Conservation (phyloP, 92 coral and sea anemone genomes). For the Paramuricea clavata region DNA sequence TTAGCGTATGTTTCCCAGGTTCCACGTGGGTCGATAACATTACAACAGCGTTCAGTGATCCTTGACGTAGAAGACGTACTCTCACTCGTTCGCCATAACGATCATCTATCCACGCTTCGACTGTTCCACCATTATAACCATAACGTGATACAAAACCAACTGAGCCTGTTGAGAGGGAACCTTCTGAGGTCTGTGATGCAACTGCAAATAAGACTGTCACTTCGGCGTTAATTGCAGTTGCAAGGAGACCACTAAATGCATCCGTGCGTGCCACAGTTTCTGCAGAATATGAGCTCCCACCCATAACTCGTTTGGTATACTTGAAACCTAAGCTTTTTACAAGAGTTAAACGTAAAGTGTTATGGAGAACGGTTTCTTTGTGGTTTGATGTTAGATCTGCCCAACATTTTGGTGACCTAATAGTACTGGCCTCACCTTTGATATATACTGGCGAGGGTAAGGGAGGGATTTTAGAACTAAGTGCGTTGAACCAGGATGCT, state of each 20-base stretch:
- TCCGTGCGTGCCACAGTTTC: constrained; percentile 29
- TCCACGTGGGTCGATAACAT: constrained; percentile 50
- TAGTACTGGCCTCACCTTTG: constrained; percentile 1
- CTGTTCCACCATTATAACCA: constrained; percentile 55
- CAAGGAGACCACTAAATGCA: constrained; percentile 65
- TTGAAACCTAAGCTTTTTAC: constrained; percentile 26
- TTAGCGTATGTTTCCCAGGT: constrained; percentile 65
- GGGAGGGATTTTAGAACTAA: neutral
- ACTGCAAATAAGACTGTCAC: constrained; percentile 50
- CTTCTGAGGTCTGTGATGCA: constrained; percentile 22
- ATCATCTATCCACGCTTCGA: constrained; percentile 61
- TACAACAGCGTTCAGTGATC: constrained; percentile 57
- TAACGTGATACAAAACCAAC: constrained; percentile 61
- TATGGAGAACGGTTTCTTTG: constrained; percentile 9
- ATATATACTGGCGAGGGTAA: constrained; percentile 38
- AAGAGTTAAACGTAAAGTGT: constrained; percentile 38
- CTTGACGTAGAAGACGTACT: constrained; percentile 17
- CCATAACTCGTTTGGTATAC: neutral
- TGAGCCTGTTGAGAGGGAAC: constrained; percentile 42
- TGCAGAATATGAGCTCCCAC: constrained; percentile 20
- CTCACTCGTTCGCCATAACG: constrained; percentile 27
- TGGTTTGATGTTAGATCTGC: constrained; percentile 72
- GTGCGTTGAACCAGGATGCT: neutral
- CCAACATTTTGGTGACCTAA: constrained; percentile 71
- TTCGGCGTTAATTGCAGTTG: constrained; percentile 10